Conservation (phyloP, 2,888 invertebrate genomes). For the Timandra comae region DNA sequence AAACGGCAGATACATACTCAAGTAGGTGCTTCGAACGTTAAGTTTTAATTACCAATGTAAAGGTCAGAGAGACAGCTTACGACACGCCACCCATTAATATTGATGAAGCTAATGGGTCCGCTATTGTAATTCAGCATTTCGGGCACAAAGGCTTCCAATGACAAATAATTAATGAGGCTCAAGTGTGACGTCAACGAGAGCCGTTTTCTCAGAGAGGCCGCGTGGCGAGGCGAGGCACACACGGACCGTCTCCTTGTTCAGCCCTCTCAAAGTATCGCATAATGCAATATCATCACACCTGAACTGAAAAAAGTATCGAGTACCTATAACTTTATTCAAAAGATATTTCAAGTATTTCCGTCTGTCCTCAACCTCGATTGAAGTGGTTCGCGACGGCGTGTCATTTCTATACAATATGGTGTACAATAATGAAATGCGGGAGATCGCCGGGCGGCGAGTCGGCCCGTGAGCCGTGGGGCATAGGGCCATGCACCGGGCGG, state of each 20-base stretch:
- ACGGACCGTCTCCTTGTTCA: too few species aligned
- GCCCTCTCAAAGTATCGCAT: too few species aligned
- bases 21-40: constrained; percentile 2
- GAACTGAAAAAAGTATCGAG: too few species aligned
- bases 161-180: constrained; percentile 24
- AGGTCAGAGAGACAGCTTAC: constrained; percentile 10
- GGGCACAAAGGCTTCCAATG: constrained; percentile 25
- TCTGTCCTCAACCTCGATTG: too few species aligned
- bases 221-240: not conserved
- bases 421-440: too few species aligned
- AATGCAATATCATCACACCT: too few species aligned
- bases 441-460: not conserved
- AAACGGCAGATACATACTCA: not conserved
- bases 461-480: not conserved
- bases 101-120: constrained; percentile 23
- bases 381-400: not conserved
- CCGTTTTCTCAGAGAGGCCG: too few species aligned
- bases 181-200: too few species aligned
- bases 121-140: constrained; percentile 27
- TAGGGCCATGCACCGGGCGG: not conserved
- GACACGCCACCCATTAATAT: constrained; percentile 17
- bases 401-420: not conserved
- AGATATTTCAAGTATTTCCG: too few species aligned
- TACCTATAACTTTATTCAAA: too few species aligned
- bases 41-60: constrained; percentile 7